These are phyloP conservation scores for Otolemur crassicaudatus DNA, from an alignment of 2,797 vertebrate genomes.

Conservation along the genomic window DNA sequence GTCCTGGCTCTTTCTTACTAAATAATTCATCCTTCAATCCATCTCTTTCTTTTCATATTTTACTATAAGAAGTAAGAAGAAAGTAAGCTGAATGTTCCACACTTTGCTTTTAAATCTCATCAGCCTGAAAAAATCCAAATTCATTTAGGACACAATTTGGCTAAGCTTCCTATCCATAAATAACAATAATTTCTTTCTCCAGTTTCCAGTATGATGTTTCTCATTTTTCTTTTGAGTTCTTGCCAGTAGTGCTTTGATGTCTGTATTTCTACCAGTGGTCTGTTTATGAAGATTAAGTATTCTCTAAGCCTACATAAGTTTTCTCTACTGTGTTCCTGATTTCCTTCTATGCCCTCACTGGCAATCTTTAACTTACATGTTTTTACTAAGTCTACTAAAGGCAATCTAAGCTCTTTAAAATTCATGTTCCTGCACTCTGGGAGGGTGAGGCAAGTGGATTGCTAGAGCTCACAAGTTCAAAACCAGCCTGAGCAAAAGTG, in stretches of 20 bases:
- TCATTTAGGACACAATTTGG: background rate
- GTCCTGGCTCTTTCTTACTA: background rate
- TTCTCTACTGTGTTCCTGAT: background rate
- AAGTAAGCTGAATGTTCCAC: background rate
- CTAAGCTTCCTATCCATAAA: background rate
- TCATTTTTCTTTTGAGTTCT: background rate
- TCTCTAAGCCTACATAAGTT: background rate
- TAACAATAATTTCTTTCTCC: background rate
- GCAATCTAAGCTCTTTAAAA: no score
- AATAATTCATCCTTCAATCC: background rate
- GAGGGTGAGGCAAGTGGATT: no score
- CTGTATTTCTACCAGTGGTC: background rate
- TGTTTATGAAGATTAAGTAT: background rate
- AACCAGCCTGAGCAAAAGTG: no score
- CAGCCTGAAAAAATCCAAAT: background rate
- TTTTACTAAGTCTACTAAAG: background rate
- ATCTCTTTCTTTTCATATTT: background rate
- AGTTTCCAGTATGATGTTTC: background rate
- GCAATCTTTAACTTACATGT: background rate
- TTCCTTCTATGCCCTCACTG: background rate
- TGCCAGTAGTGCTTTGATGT: background rate
- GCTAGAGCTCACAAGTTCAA: no score
- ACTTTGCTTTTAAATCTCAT: background rate
- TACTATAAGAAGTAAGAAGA: background rate
- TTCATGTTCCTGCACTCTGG: no score